phyloP scores from a whole-genome alignment of 2,113 vertebrate species.

The Cranoglanis bouderius region DNA sequence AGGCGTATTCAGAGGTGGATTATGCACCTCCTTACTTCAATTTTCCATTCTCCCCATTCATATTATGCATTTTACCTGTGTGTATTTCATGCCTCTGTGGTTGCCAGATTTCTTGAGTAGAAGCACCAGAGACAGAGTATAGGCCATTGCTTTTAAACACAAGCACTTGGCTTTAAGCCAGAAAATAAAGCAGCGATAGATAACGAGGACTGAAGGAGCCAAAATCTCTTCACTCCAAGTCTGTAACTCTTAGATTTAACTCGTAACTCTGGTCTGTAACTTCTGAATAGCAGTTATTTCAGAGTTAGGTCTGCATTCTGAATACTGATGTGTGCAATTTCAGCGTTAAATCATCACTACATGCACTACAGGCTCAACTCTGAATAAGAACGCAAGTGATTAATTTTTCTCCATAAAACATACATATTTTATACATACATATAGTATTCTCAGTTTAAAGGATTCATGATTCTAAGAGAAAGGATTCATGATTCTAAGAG shows the following conservation, averaged over 20 bases:
- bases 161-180: background rate
- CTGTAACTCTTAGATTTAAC: background rate
- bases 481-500: background rate
- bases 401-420: background rate
- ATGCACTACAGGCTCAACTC: background rate
- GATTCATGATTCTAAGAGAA: background rate
- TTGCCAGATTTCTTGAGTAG: background rate
- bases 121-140: background rate
- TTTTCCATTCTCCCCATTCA: background rate
- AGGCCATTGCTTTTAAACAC: background rate
- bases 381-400: background rate
- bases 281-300: background rate
- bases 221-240: background rate
- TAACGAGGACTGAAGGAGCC: background rate
- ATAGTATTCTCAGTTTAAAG: background rate
- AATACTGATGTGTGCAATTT: slow-evolving; percentile 2
- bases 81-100: background rate
- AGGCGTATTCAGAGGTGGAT: background rate
- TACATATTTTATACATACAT: background rate
- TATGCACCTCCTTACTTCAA: background rate
- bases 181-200: background rate
- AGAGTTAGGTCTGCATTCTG: background rate
- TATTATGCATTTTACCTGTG: background rate
- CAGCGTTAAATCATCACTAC: background rate
- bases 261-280: no score